phyloP scores from a whole-genome alignment of 2,113 vertebrate species.

The Silurus asotus region DNA sequence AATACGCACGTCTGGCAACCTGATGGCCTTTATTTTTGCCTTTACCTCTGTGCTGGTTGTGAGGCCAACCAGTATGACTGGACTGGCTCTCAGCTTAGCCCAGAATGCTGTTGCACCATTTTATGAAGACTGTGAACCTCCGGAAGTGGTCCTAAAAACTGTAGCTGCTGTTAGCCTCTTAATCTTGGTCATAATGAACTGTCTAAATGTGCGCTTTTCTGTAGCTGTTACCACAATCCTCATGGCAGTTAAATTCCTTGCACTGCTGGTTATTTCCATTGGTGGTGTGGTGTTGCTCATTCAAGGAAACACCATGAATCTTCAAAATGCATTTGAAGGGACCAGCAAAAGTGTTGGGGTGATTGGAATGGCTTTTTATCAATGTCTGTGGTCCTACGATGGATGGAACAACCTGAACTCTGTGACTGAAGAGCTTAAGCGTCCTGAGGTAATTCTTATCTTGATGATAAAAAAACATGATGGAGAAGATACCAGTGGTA shows the following conservation, averaged over 20 bases:
- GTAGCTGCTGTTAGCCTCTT: constrained; percentile 76
- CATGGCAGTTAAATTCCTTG: constrained; percentile 72
- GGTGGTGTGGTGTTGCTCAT: constrained; percentile 71
- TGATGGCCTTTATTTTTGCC: constrained; percentile 78
- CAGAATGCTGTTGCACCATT: constrained; percentile 78
- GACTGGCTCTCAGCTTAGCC: constrained; percentile 79
- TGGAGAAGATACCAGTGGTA: not conserved
- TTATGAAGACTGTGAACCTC: constrained; percentile 74
- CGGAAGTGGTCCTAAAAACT: constrained; percentile 67
- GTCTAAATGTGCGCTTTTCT: constrained; percentile 73
- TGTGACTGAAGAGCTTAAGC: constrained; percentile 82
- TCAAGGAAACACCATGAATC: constrained; percentile 67
- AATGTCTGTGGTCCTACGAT: constrained; percentile 84
- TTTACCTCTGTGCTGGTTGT: constrained; percentile 79
- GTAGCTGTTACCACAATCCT: constrained; percentile 72
- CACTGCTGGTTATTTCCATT: constrained; percentile 69
- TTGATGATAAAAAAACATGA: not conserved
- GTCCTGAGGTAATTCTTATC: constrained; percentile 73
- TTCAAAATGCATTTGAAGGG: constrained; percentile 75
- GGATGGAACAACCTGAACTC: constrained; percentile 86
- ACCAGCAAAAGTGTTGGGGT: constrained; percentile 65
- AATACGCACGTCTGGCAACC: constrained; percentile 77
- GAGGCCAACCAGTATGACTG: constrained; percentile 75
- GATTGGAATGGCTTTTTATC: constrained; percentile 82
- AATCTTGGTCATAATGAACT: constrained; percentile 71